Conservation (phyloP, 2,888 invertebrate species). For the Leptopterna dolabrata region DNA sequence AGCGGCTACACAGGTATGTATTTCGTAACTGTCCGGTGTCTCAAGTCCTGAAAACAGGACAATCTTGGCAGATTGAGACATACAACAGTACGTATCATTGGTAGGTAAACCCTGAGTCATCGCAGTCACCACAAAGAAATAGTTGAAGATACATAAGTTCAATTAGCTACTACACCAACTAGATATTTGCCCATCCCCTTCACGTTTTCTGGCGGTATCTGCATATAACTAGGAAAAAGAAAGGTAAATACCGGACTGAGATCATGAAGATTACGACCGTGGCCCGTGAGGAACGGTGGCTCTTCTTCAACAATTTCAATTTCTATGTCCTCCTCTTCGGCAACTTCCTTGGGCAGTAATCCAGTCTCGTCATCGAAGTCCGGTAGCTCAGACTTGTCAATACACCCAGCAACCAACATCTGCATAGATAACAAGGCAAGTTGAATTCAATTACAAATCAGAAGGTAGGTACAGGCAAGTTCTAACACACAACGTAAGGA, state of each 20-base stretch:
- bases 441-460: background rate
- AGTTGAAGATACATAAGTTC: no score
- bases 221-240: background rate
- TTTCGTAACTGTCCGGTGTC: no score
- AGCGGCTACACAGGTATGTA: no score
- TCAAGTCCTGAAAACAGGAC: no score
- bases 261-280: conserved; percentile 90
- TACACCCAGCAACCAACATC: conserved; percentile 93
- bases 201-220: no score
- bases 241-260: conserved; percentile 80
- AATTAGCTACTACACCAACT: no score
- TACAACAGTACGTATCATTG: no score
- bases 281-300: conserved; percentile 94
- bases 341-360: conserved; percentile 87
- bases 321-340: conserved; percentile 96
- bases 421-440: conserved; percentile 63
- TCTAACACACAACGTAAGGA: background rate
- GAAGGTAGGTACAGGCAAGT: conserved; percentile 53
- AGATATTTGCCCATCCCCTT: no score
- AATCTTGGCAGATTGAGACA: no score
- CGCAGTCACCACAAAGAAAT: no score
- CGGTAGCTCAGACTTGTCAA: conserved; percentile 93
- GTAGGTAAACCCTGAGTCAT: no score
- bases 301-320: conserved; percentile 99
- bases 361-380: conserved; percentile 99